phyloP scores from a whole-genome alignment of 92 coral and sea anemone species.

The Actinostola sp. region DNA sequence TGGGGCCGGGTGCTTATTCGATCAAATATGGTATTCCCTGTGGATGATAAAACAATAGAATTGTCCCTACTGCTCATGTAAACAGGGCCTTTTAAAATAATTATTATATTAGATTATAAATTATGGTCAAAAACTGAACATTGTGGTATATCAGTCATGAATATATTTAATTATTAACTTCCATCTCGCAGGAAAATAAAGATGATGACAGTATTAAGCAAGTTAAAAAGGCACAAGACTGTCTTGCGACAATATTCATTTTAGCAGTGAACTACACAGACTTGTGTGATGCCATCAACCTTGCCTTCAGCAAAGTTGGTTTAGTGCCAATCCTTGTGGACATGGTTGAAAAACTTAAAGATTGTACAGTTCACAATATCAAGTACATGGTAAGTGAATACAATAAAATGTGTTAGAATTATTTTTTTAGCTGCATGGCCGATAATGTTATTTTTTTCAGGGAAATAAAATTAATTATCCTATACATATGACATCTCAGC shows the following conservation, averaged over 20 bases:
- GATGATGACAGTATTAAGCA: not conserved
- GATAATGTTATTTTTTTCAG: not conserved
- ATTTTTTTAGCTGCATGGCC: not conserved
- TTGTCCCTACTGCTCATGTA: too few relatives aligned
- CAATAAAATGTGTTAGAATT: not conserved
- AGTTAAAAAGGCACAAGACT: slow-evolving; percentile 37
- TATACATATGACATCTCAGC: too few relatives aligned
- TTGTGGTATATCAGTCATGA: too few relatives aligned
- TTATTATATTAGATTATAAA: too few relatives aligned
- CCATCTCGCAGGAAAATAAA: not conserved
- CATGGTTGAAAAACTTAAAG: slow-evolving; percentile 48
- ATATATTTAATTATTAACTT: too few relatives aligned
- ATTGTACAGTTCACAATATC: slow-evolving; percentile 39
- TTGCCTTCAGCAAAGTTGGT: slow-evolving; percentile 61
- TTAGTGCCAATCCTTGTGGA: slow-evolving; percentile 37
- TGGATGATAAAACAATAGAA: too few relatives aligned
- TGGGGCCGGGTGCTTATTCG: too few relatives aligned
- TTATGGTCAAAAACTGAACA: too few relatives aligned
- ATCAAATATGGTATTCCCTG: too few relatives aligned
- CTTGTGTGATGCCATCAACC: slow-evolving; percentile 42
- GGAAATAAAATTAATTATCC: not conserved
- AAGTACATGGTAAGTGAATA: slow-evolving; percentile 7
- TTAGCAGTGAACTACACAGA: slow-evolving; percentile 62
- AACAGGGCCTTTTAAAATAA: too few relatives aligned
- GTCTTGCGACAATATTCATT: slow-evolving; percentile 28